Evolutionary conservation across 2,113 vertebrate species (phyloP), one percentile per base, ranked within the genome.

Genomic region (Equus quagga): DNA sequence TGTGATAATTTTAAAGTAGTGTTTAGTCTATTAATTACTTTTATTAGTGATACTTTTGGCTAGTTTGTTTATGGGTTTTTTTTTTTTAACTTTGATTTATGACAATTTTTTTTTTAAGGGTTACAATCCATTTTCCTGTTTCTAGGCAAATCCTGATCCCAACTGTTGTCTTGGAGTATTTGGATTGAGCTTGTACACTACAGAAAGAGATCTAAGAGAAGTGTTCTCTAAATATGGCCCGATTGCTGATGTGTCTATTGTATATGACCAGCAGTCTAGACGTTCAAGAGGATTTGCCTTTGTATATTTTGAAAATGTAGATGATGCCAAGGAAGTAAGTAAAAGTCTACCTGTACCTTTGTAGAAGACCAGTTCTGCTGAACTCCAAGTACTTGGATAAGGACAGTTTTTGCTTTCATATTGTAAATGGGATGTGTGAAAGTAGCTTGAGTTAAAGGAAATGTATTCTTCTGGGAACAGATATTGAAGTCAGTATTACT

Each of bases 171-270:
- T 99, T 3, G 99, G 99, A 5, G 99, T 99, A 81, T 99, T 99
- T 98, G 99, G 99, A 6, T 98, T 99, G 98, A 99, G 99, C 82
- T 98, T 99, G 83, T 99, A 99, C 98, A 99, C 99, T 91, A 99
- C 99, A 69, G 99, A 99, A 90, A 99, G 99, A 96, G 99, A 99
- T 96, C 98, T 99, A 90, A 99, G 99, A 97, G 99, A 99, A 62
- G 99, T 99, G 8, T 99, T 99, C 98, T 99, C 99, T 82, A 99
- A 99, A 96, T 99, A 99, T 19, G 99, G 99, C 75, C 99, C 99
- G 33, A 99, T 99, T 93, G 98, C 99, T 0, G 99, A 99, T 33
- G 99, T 99, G 84, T 99, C 98, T 96, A 99, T 99, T 17, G 99
- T 99, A 67, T 99, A 99, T 23, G 99, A 99, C 96, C 99, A 99